Evolutionary conservation across 2,113 vertebrate species (phyloP).

Genomic region (Anhinga anhinga): DNA sequence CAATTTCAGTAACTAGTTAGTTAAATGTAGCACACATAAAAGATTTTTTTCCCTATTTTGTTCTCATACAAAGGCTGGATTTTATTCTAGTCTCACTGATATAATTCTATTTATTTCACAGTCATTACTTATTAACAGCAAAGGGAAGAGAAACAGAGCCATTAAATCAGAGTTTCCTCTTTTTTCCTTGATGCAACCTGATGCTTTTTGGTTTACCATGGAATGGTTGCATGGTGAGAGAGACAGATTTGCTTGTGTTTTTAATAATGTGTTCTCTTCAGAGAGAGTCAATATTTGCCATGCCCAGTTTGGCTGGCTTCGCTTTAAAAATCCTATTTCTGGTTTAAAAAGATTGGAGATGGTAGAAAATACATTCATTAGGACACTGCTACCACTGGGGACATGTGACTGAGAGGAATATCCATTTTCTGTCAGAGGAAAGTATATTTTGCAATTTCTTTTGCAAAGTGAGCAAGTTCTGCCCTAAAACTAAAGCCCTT

Average conservation of each 20-base stretch:
- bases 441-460: background rate
- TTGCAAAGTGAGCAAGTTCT: background rate
- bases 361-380: background rate
- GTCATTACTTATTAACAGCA: conserved; percentile 16
- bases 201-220: conserved; percentile 47
- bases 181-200: conserved; percentile 49
- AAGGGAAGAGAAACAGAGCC: conserved; percentile 3
- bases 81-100: conserved; percentile 7
- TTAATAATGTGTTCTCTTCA: conserved; percentile 58
- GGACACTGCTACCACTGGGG: background rate
- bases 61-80: background rate
- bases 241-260: conserved; percentile 49
- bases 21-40: background rate
- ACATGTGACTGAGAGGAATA: background rate
- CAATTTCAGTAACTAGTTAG: background rate
- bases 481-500: background rate
- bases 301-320: background rate
- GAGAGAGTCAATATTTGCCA: conserved; percentile 3
- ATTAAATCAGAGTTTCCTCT: conserved; percentile 31
- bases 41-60: background rate
- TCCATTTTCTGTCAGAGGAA: background rate
- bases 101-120: conserved; percentile 43
- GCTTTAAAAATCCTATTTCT: conserved; percentile 18
- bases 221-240: conserved; percentile 22
- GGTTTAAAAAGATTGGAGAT: background rate